Base-by-base conservation (phyloP, 2,113 vertebrate genomes). In the Malurus alboscapulatus region DNA sequence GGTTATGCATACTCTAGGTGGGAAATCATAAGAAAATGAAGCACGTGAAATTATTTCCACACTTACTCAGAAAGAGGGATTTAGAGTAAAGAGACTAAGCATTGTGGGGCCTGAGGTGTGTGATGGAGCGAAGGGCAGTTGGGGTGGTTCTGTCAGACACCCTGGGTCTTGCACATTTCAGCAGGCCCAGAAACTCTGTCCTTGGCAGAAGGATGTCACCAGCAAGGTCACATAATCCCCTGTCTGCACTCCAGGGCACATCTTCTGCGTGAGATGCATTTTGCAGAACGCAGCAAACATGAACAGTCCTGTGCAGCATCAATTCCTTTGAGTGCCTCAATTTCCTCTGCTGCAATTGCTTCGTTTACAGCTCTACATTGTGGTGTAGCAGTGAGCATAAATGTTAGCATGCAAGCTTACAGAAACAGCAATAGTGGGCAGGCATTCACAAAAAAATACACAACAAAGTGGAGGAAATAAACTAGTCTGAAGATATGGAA, bases 221-320 rank as follows among this genome's bases (percentile, higher is more conserved):
- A 10, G 40, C 26, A 67, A 61, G 44, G 32, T 81, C 48, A 40
- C 15, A 9, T 36, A 61, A 90, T 48, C 68, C 30, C 40, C 26
- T 48, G 8, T 21, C 48, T 91, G 32, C 2, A 0, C 21, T 61
- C 42, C 16, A 17, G 48, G 16, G 12, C 6, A 36, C 21, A 44
- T 17, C 21, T 34, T 32, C 32, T 44, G 4, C n/a, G 12, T 17
- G 24, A 74, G 24, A 13, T 0, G 0, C 21, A 2, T 71, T 63
- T 59, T 67, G n/a, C 29, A 86, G 47, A 50, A 55, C 29, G 36
- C 0, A 3, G 24, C 24, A 77, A 71, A 81, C 5, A 8, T 7
- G 18, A 62, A 36, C 13, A n/a, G 18, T 30, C 38, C 27, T 36
- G 24, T 48, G 42, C 82, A 62, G 19, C 18, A 61, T 4, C 66